Conservation (phyloP, 2,113 vertebrate genomes). For the Artemisiospiza belli region DNA sequence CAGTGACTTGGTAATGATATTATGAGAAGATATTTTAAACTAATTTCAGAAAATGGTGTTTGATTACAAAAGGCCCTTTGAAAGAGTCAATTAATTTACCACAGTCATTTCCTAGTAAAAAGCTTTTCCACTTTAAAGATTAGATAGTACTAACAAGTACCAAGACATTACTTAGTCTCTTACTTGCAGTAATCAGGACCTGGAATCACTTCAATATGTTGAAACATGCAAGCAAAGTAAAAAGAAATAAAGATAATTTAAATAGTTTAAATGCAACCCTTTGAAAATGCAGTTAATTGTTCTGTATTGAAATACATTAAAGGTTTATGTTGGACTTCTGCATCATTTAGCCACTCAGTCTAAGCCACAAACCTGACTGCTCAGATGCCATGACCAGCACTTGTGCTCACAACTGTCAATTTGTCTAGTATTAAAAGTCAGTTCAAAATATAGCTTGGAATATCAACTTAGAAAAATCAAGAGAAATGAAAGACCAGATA, state of each 20-base stretch:
- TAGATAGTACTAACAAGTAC: neutral
- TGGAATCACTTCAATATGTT: neutral
- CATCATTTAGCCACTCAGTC: neutral
- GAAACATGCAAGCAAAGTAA: neutral
- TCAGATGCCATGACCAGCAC: neutral
- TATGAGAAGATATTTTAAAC: neutral
- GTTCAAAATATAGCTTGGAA: neutral
- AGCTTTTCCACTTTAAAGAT: neutral
- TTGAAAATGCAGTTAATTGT: neutral
- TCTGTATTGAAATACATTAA: neutral
- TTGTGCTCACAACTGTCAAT: neutral
- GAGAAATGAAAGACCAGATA: constrained; percentile 62
- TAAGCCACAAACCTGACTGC: neutral
- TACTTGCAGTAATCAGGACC: neutral
- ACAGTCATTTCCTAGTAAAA: neutral
- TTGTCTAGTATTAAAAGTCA: neutral
- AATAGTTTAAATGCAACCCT: neutral
- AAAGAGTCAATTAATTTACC: neutral
- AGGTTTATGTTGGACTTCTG: neutral
- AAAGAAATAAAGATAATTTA: neutral
- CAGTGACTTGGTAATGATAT: neutral
- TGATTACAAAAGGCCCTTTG: neutral
- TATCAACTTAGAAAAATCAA: neutral
- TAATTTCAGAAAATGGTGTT: neutral
- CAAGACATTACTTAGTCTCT: neutral